These are phyloP conservation scores for Oxyscelio sp. DNA, from an alignment of 2,888 invertebrate genomes.

Conservation along the genomic window DNA sequence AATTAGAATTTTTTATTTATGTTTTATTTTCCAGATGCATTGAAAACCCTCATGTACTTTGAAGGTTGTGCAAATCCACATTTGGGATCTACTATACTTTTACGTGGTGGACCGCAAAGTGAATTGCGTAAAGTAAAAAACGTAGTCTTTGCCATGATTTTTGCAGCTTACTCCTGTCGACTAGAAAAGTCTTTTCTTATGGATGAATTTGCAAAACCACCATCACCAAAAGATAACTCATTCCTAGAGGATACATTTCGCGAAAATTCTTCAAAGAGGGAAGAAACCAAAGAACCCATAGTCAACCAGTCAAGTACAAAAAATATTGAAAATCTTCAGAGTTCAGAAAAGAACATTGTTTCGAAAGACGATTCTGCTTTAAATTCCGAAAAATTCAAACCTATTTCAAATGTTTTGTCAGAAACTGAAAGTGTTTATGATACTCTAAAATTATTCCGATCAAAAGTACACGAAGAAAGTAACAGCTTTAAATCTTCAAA, in stretches of 20 bases:
- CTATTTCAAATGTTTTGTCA: conserved; percentile 80
- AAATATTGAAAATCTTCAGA: no score
- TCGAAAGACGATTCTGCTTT: conserved; percentile 1
- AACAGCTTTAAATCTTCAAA: conserved; percentile 40
- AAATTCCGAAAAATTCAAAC: conserved; percentile 41
- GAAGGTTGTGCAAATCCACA: conserved; percentile 96
- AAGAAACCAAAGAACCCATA: conserved; percentile 45
- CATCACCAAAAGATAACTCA: conserved; percentile 89
- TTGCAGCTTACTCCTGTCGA: conserved; percentile 96
- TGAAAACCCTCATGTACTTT: conserved; percentile 97
- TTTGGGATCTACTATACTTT: conserved; percentile 95
- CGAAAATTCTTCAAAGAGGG: conserved; percentile 74
- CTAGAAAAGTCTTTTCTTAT: conserved; percentile 96
- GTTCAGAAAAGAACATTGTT: background rate
- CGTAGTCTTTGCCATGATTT: conserved; percentile 94
- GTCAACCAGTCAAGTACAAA: background rate
- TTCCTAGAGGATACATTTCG: conserved; percentile 87
- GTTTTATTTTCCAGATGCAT: conserved; percentile 89
- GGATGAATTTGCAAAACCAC: conserved; percentile 95
- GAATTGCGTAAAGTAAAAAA: conserved; percentile 95
- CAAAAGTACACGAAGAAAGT: conserved; percentile 68
- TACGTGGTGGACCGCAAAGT: conserved; percentile 93
- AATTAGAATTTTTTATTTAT: no score
- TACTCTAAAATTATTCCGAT: conserved; percentile 85
- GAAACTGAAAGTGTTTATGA: conserved; percentile 84